These are phyloP conservation scores for Heterodera carotae DNA, from an alignment of 1,140 invertebrate species.

Conservation along the genomic window DNA sequence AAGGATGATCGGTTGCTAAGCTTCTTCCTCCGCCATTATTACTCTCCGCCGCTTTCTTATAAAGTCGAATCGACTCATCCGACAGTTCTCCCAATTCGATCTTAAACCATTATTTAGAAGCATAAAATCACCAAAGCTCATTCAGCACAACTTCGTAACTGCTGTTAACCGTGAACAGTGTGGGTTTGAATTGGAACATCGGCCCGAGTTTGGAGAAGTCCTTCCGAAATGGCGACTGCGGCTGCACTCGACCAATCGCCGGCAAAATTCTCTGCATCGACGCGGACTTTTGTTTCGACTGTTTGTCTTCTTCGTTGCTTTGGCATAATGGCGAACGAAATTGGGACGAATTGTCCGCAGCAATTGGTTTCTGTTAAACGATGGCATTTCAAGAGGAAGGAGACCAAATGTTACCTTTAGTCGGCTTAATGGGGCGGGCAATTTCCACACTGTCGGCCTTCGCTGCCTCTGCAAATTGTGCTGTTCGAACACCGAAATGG, in stretches of 20 bases:
- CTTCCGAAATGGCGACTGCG: constrained; percentile 12
- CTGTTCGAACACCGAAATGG: neutral
- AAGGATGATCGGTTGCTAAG: too few relatives aligned
- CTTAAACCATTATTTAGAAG: neutral
- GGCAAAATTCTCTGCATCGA: neutral
- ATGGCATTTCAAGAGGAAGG: too few relatives aligned
- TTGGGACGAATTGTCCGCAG: neutral
- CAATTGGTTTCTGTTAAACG: constrained; percentile 7
- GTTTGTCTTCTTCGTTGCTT: neutral
- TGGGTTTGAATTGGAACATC: constrained; percentile 44
- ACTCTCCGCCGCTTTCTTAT: constrained; percentile 5
- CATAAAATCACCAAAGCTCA: constrained; percentile 17
- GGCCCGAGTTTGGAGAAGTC: constrained; percentile 42
- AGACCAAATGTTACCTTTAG: neutral
- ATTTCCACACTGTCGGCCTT: constrained; percentile 17
- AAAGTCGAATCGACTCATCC: constrained; percentile 20
- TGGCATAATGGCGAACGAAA: neutral
- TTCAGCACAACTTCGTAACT: constrained; percentile 48
- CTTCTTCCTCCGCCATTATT: neutral
- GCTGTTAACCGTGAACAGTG: constrained; percentile 52
- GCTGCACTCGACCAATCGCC: neutral
- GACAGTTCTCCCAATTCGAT: constrained; percentile 16
- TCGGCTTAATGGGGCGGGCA: constrained; percentile 19
- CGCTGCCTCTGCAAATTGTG: constrained; percentile 8
- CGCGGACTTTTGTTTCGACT: neutral